phyloP scores from a whole-genome alignment of 2,113 vertebrate genomes.

The Lycaon pictus region DNA sequence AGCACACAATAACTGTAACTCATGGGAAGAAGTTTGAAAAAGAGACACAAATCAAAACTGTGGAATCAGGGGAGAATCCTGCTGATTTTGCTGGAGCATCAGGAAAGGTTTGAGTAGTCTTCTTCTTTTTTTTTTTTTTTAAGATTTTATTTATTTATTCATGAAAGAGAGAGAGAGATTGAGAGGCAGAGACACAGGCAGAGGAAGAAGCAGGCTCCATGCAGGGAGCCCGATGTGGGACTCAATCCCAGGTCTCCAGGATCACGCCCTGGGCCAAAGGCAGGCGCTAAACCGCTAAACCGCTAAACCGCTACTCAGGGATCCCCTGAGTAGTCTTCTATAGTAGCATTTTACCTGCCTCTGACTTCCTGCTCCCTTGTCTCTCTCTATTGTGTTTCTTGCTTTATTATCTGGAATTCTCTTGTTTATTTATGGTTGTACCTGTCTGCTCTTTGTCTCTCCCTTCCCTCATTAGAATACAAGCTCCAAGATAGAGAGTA shows the following conservation, averaged over 20 bases:
- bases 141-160: too few species aligned
- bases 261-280: too few species aligned
- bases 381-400: neutral
- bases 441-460: neutral
- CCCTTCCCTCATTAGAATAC: neutral
- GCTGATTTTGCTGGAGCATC: neutral
- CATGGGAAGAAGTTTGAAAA: neutral
- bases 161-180: too few species aligned
- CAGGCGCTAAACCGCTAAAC: too few species aligned
- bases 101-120: neutral
- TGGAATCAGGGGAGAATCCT: neutral
- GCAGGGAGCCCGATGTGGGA: too few species aligned
- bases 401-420: neutral
- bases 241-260: too few species aligned
- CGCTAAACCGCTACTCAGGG: too few species aligned
- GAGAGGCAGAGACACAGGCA: too few species aligned
- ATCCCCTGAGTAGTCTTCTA: neutral
- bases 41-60: neutral
- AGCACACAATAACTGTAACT: neutral
- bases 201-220: too few species aligned
- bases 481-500: neutral
- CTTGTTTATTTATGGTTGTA: neutral
- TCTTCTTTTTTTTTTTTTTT: too few species aligned
- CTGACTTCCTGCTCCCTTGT: neutral
- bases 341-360: neutral